Percentiles rank a stretch among this genome's conserved stretches.
phyloP scores from a whole-genome alignment of 2,113 vertebrate genomes.

The Anhinga rufa region DNA sequence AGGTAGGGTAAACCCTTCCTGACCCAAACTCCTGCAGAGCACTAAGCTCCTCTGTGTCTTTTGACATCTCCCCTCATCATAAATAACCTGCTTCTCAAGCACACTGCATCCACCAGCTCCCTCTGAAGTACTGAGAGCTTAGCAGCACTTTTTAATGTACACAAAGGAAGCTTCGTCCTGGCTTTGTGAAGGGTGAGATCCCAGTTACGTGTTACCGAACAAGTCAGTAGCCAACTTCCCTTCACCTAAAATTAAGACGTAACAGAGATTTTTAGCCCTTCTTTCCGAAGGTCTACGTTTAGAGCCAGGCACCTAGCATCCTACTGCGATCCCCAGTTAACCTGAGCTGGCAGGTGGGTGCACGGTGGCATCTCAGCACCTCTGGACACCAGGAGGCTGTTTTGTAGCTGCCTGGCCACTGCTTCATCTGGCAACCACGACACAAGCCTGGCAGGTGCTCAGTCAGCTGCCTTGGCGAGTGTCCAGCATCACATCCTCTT shows the following conservation, averaged over 20 bases:
- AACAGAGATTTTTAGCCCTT: background rate
- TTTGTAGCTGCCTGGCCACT: background rate
- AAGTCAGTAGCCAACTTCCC: background rate
- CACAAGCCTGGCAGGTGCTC: too few species aligned
- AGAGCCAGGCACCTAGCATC: background rate
- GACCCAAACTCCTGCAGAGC: background rate
- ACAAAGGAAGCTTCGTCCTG: background rate
- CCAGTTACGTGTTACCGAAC: background rate
- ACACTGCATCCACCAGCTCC: background rate
- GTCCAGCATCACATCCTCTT: background rate
- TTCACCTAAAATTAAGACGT: background rate
- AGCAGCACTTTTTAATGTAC: background rate
- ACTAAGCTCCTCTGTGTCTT: background rate
- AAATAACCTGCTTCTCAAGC: background rate
- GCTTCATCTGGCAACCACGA: background rate
- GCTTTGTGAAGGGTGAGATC: background rate
- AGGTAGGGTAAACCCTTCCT: background rate
- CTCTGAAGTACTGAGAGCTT: background rate
- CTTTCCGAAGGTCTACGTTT: background rate
- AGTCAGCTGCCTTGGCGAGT: fast-evolving
- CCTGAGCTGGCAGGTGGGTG: background rate
- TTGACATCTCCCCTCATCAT: background rate
- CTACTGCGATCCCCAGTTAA: fast-evolving
- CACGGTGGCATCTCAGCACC: background rate
- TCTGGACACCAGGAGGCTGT: background rate